A percentile compares a stretch with the other conserved stretches of the same genome.
phyloP scores from a whole-genome alignment of 92 coral and sea anemone species.

The Ricordea florida region DNA sequence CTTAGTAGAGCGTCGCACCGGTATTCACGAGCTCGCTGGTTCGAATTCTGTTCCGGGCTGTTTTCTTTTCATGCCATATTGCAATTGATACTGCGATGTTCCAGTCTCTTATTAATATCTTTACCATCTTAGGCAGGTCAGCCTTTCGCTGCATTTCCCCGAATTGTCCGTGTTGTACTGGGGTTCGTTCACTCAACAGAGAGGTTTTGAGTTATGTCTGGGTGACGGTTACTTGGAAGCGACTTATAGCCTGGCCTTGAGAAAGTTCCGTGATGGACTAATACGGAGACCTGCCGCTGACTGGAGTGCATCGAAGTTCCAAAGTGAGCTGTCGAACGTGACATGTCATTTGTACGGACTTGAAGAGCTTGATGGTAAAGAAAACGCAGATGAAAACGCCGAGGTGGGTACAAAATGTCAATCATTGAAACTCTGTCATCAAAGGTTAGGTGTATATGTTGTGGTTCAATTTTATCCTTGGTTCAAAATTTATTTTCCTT shows the following conservation, averaged over 20 bases:
- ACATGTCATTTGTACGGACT: conserved; percentile 97
- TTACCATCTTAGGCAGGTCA: conserved; percentile 63
- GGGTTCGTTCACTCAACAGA: conserved; percentile 95
- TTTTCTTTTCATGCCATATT: too few species aligned
- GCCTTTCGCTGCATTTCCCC: conserved; percentile 87
- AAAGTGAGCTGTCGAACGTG: conserved; percentile 82
- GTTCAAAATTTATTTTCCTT: too few species aligned
- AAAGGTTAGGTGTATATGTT: too few species aligned
- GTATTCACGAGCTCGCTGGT: too few species aligned
- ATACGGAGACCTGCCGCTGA: conserved; percentile 87
- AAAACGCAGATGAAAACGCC: conserved; percentile 59
- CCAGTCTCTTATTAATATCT: too few species aligned
- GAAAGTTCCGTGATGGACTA: conserved; percentile 81
- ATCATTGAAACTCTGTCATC: not conserved
- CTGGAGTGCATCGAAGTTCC: conserved; percentile 91
- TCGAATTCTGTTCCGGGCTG: too few species aligned
- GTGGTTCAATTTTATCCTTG: too few species aligned
- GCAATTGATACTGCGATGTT: too few species aligned
- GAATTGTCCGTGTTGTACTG: conserved; percentile 89
- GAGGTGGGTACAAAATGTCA: conserved; percentile 27
- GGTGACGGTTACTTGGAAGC: conserved; percentile 82
- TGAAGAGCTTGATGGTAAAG: conserved; percentile 81
- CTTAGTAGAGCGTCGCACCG: too few species aligned
- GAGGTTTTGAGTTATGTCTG: conserved; percentile 86
- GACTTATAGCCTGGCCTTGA: conserved; percentile 76